Base-by-base conservation (phyloP, 2,888 invertebrate genomes). In the Thelaira solivaga region DNA sequence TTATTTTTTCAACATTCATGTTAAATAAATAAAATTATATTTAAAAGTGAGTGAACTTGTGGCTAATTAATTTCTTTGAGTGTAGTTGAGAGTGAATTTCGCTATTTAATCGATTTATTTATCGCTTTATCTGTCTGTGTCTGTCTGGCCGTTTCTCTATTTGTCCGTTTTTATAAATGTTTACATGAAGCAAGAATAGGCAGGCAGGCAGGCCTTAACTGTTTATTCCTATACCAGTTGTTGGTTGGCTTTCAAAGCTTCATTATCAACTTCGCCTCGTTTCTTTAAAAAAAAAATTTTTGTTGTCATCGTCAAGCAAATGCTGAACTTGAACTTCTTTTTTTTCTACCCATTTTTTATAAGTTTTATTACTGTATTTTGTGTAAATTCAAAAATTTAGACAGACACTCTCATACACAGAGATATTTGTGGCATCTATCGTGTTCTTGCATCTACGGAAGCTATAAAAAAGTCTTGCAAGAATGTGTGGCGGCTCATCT, bases 311-410 rank as follows among this genome's bases (percentile, higher is more conserved):
- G 24, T 41, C 59, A 68, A 73, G 57, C 45, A 75, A 76, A 80
- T 80, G 80, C 68, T 82, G 82, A 82, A 82, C 82, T 82, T 82
- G 82, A 82, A 82, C 82, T 82, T 81, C 81, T 81, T 82, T 57
- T 49, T 55, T 62, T n/a, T n/a, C n/a, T n/a, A 49, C 34, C 41
- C 22, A 36, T 36, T 71, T 59, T 59, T 34, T 59, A 67, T 77
- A 59, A 43, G 45, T 71, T 69, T 61, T 78, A 74, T 78, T 74
- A 78, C 69, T 74, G 77, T 64, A 77, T 73, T 62, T 68, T 77
- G 73, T 77, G 64, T 73, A 73, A 77, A 61, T 39, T 61, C 43
- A 36, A 57, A 77, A 34, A 36, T 62, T 41, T 57, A 59, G 57
- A 39, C 49, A 65, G 76, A 59, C 64, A 53, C 41, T 61, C 16